A percentile compares a stretch with the other conserved stretches of the same genome.
Evolutionary conservation across 2,113 vertebrate genomes (phyloP).

Genomic region (Chloebia gouldiae): DNA sequence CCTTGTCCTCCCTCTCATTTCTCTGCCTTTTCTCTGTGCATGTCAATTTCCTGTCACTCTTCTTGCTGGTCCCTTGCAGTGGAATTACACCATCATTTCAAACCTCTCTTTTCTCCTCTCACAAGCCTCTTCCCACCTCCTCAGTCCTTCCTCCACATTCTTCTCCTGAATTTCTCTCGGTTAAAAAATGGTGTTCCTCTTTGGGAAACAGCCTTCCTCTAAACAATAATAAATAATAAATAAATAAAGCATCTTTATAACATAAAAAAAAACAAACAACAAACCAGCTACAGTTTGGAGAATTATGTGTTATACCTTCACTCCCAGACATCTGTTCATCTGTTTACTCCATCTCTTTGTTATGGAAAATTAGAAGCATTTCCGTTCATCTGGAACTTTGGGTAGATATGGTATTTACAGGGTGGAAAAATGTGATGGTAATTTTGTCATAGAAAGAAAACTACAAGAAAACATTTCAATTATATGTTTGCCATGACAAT

Average conservation of each 20-base stretch:
- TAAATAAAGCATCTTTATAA: background rate
- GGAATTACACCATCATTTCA: background rate
- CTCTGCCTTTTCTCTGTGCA: background rate
- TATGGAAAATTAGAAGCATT: background rate
- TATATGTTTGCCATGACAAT: background rate
- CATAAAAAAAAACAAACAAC: background rate
- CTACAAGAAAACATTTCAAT: background rate
- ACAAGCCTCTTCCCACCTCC: background rate
- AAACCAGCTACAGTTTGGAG: background rate
- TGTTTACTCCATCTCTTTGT: background rate
- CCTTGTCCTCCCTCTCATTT: background rate
- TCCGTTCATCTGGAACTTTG: background rate
- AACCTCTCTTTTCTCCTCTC: background rate
- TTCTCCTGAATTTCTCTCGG: background rate
- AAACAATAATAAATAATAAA: background rate
- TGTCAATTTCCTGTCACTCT: background rate
- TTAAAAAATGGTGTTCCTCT: background rate
- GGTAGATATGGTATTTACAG: background rate
- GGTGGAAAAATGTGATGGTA: background rate
- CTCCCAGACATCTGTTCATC: background rate
- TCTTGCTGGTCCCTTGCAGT: background rate
- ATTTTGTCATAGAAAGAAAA: background rate
- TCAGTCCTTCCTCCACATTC: background rate
- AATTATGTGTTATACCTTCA: background rate
- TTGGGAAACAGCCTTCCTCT: background rate